Percentiles rank a stretch among this genome's conserved stretches.
These are phyloP conservation scores for Cepphus grylle DNA, from an alignment of 2,113 vertebrate genomes.

Conservation along the genomic window DNA sequence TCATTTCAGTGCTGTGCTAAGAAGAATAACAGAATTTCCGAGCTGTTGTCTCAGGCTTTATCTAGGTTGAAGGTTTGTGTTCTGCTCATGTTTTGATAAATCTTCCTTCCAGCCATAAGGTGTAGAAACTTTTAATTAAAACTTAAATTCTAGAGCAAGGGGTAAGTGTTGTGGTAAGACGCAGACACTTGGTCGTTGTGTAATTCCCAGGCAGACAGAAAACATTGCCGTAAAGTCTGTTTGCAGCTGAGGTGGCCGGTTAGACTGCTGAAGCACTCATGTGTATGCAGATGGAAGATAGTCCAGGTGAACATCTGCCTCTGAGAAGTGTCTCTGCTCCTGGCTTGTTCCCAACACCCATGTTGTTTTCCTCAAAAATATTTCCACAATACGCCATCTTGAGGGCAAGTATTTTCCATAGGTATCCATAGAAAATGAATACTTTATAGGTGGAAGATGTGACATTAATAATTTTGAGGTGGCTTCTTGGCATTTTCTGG, in stretches of 20 bases:
- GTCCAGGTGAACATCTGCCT: not conserved
- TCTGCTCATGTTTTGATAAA: slow-evolving; percentile 1
- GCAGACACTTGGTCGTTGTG: not conserved
- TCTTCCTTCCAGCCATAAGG: slow-evolving; percentile 18
- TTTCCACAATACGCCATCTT: not conserved
- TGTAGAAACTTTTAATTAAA: slow-evolving; percentile 35
- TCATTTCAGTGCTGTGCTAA: not conserved
- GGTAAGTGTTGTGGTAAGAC: not conserved
- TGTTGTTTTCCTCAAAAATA: not conserved
- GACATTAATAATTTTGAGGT: not conserved
- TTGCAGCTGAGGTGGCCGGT: not conserved
- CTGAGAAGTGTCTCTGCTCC: not conserved
- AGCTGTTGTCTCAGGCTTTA: not conserved
- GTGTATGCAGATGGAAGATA: not conserved
- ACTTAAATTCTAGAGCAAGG: not conserved
- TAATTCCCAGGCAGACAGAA: not conserved
- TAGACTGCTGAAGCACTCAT: not conserved
- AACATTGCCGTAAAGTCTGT: not conserved
- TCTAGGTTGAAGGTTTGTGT: not conserved
- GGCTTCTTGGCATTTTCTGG: not conserved
- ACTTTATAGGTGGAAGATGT: not conserved
- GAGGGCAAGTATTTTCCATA: not conserved
- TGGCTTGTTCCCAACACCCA: not conserved
- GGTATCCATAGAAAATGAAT: not conserved
- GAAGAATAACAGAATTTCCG: not conserved